phyloP scores from a whole-genome alignment of 2,113 vertebrate species.

The Trematocara macrostoma region DNA sequence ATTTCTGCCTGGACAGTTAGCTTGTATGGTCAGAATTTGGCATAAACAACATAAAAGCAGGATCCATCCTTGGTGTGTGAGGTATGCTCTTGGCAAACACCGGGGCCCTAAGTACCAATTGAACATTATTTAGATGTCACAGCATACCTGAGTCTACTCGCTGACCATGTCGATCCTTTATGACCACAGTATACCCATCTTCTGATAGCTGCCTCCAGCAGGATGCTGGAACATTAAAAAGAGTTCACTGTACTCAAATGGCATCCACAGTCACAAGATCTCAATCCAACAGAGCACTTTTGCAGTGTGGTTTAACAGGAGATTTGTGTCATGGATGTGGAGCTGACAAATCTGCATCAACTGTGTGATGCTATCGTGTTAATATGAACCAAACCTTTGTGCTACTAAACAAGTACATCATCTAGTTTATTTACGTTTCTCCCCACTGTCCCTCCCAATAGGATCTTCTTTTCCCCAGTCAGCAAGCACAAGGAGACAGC shows the following conservation, averaged over 20 bases:
- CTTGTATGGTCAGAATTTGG: background rate
- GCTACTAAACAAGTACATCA: background rate
- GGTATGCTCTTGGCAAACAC: background rate
- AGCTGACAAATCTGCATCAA: background rate
- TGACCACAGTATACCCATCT: background rate
- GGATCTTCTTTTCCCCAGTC: conserved; percentile 92
- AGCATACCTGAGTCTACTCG: background rate
- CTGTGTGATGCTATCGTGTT: background rate
- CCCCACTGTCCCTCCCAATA: conserved; percentile 51
- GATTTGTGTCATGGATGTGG: background rate
- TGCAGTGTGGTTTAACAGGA: background rate
- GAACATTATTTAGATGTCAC: background rate
- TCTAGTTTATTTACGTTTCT: background rate
- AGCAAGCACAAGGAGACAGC: conserved; percentile 84
- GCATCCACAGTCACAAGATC: background rate
- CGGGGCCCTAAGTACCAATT: background rate
- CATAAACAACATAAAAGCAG: background rate
- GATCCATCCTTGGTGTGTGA: background rate
- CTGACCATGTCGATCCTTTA: background rate
- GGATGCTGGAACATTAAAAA: background rate
- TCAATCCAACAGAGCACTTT: background rate
- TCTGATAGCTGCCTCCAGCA: background rate
- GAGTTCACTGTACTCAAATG: background rate
- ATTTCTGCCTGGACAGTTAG: background rate
- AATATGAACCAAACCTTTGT: background rate